These are phyloP conservation scores for Oostethus manadensis DNA, from an alignment of 2,113 vertebrate species.

Conservation along the genomic window DNA sequence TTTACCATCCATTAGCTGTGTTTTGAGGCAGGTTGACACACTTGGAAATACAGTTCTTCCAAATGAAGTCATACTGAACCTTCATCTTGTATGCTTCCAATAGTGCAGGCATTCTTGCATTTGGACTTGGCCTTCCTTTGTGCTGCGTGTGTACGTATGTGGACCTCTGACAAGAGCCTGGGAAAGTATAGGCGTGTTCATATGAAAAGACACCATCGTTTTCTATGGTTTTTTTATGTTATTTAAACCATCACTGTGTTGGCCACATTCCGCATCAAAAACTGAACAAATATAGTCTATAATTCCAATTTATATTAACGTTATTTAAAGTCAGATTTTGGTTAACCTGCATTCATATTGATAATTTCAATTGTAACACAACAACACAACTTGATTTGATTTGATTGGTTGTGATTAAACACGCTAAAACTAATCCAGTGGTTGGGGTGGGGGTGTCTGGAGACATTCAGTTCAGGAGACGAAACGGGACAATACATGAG, in stretches of 20 bases:
- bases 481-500: too few species aligned
- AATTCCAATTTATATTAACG: too few species aligned
- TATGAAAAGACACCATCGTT: conserved; percentile 5
- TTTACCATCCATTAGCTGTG: conserved; percentile 62
- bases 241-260: not conserved
- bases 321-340: too few species aligned
- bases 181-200: conserved; percentile 11
- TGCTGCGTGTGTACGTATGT: not conserved
- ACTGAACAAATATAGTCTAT: too few species aligned
- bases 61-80: conserved; percentile 51
- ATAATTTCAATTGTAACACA: too few species aligned
- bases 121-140: conserved; percentile 10
- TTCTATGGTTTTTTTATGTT: not conserved
- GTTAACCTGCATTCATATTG: too few species aligned
- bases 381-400: too few species aligned
- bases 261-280: not conserved
- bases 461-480: too few species aligned
- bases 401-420: too few species aligned
- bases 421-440: too few species aligned
- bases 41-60: conserved; percentile 50
- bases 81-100: conserved; percentile 37
- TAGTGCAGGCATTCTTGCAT: conserved; percentile 32
- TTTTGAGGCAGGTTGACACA: conserved; percentile 57
- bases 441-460: too few species aligned
- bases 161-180: conserved; percentile 14